These are phyloP conservation scores for Microcebus murinus DNA, from an alignment of 2,113 vertebrate genomes.

Conservation along the genomic window DNA sequence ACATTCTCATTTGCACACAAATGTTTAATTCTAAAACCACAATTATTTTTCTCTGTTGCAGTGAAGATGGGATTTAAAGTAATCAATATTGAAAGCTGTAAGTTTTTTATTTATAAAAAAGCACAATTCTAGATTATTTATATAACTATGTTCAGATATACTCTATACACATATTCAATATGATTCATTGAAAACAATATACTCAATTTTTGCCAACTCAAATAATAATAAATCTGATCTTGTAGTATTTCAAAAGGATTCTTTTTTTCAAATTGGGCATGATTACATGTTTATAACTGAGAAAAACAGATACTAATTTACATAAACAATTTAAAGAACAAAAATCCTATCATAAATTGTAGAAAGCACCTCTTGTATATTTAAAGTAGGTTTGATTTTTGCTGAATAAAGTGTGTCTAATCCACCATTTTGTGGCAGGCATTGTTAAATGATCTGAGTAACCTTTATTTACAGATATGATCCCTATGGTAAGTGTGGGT, in stretches of 20 bases:
- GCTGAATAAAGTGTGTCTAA: neutral
- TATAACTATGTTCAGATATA: slow-evolving; percentile 59
- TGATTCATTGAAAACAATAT: slow-evolving; percentile 63
- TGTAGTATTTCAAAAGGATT: slow-evolving; percentile 53
- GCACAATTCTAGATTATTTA: slow-evolving; percentile 52
- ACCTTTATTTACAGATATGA: neutral
- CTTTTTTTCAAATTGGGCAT: slow-evolving; percentile 31
- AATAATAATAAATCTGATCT: slow-evolving; percentile 52
- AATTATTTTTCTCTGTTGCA: slow-evolving; percentile 54
- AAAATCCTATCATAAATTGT: slow-evolving; percentile 18
- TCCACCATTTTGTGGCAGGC: neutral
- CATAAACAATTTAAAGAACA: slow-evolving; percentile 51
- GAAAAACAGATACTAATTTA: slow-evolving; percentile 42
- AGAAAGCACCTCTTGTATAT: neutral
- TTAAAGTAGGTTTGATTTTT: neutral
- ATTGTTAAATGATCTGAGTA: neutral
- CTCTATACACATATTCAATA: neutral
- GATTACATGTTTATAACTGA: neutral
- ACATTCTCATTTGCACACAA: slow-evolving; percentile 58
- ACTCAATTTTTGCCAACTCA: slow-evolving; percentile 63
- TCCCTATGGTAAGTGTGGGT: neutral
- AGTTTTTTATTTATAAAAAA: slow-evolving; percentile 60
- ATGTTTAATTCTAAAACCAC: slow-evolving; percentile 55
- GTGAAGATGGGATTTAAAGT: slow-evolving; percentile 49
- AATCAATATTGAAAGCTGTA: slow-evolving; percentile 65